Conservation (phyloP, 2,888 invertebrate species). For the Drosophila neonasuta region DNA sequence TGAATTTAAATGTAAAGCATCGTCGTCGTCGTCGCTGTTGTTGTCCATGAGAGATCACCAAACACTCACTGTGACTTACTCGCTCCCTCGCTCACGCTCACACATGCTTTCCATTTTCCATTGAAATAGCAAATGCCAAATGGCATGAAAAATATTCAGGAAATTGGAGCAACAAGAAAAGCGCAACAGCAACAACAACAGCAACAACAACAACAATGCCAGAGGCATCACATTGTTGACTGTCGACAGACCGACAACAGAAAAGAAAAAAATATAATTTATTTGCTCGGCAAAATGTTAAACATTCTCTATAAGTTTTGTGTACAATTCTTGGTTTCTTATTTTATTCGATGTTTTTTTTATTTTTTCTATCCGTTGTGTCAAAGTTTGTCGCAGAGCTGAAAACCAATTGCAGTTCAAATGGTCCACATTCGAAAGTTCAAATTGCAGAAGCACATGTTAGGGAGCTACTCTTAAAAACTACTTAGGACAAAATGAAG, state of each 20-base stretch:
- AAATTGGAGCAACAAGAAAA: constrained; percentile 42
- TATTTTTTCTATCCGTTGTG: constrained; percentile 22
- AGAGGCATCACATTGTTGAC: constrained; percentile 8
- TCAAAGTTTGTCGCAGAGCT: constrained; percentile 20
- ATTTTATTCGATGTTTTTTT: not conserved
- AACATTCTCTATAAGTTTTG: constrained; percentile 27
- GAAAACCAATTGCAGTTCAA: constrained; percentile 37
- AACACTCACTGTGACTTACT: constrained; percentile 19
- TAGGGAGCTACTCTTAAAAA: constrained; percentile 29
- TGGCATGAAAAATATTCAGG: constrained; percentile 59
- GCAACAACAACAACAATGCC: constrained; percentile 16
- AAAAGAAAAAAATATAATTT: constrained; percentile 23
- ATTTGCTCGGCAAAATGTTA: constrained; percentile 32
- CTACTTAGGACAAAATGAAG: constrained; percentile 32
- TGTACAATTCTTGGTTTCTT: constrained; percentile 12
- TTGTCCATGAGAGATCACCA: constrained; percentile 25
- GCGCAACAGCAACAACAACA: constrained; percentile 20
- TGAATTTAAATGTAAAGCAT: constrained; percentile 31
- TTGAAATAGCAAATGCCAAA: constrained; percentile 43
- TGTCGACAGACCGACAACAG: constrained; percentile 25
- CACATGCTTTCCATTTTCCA: constrained; percentile 16
- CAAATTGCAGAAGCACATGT: constrained; percentile 1
- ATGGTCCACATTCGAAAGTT: constrained; percentile 9
- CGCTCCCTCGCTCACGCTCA: not conserved
- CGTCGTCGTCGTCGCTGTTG: not conserved